Conservation (phyloP, 2,113 vertebrate species). For the Isurus oxyrinchus region DNA sequence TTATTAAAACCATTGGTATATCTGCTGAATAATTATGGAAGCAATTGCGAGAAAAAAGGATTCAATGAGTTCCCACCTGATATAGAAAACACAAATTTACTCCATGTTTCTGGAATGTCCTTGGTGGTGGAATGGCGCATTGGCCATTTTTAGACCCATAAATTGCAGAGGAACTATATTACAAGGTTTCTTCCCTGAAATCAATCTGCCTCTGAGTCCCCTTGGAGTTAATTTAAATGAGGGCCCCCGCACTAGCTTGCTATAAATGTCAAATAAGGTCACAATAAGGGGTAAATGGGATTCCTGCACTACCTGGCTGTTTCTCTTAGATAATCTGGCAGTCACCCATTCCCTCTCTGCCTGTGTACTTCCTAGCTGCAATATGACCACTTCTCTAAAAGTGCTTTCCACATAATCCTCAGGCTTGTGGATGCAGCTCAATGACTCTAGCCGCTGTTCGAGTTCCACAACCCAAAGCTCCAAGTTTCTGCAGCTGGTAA, state of each 20-base stretch:
- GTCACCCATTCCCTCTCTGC: no score
- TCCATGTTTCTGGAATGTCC: not conserved
- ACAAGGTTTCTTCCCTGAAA: not conserved
- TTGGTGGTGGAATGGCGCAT: not conserved
- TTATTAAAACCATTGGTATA: not conserved
- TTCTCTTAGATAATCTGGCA: not conserved
- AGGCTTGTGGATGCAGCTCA: no score
- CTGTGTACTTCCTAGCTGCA: no score
- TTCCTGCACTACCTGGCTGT: not conserved
- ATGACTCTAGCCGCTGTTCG: no score
- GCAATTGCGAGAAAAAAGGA: not conserved
- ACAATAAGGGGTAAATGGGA: not conserved
- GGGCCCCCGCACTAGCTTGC: no score
- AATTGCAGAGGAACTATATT: not conserved
- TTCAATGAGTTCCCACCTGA: not conserved
- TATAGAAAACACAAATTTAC: not conserved
- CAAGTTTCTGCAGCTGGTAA: no score
- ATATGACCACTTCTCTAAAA: no score
- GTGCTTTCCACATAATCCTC: no score
- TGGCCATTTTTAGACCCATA: not conserved
- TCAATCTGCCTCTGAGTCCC: not conserved
- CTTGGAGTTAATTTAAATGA: not conserved
- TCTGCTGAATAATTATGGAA: not conserved
- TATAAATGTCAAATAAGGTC: not conserved
- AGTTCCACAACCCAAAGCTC: no score